These are phyloP conservation scores for Nesoenas mayeri DNA, from an alignment of 2,113 vertebrate genomes.

Conservation along the genomic window DNA sequence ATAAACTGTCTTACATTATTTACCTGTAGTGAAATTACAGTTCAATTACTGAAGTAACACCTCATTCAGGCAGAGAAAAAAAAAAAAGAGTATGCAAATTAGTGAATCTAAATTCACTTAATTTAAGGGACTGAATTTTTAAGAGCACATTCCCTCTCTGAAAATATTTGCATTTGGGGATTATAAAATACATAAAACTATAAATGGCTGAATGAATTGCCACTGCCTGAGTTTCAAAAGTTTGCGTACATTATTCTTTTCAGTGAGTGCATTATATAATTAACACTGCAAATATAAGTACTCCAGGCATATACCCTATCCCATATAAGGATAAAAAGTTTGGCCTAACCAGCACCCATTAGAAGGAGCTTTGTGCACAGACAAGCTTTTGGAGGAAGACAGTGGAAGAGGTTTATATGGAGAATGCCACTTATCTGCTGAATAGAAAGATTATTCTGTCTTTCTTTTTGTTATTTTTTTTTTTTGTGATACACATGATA, in stretches of 20 bases:
- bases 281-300: background rate
- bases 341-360: background rate
- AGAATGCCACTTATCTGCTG: background rate
- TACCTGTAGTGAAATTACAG: constrained; percentile 34
- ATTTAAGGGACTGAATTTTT: constrained; percentile 24
- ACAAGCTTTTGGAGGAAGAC: background rate
- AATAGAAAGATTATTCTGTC: background rate
- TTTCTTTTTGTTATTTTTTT: background rate
- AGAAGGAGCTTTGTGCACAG: background rate
- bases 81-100: background rate
- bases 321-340: background rate
- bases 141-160: background rate
- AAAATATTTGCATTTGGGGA: background rate
- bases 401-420: background rate
- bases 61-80: constrained; percentile 42
- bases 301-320: background rate
- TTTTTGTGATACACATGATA: background rate
- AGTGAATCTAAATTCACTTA: constrained; percentile 6
- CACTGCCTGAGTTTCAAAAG: background rate
- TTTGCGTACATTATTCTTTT: background rate
- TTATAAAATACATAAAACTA: background rate
- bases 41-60: constrained; percentile 49
- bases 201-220: background rate
- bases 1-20: constrained; percentile 24
- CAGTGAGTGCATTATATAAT: background rate